Conservation (phyloP, 2,113 vertebrate species). For the Corythaeola cristata region DNA sequence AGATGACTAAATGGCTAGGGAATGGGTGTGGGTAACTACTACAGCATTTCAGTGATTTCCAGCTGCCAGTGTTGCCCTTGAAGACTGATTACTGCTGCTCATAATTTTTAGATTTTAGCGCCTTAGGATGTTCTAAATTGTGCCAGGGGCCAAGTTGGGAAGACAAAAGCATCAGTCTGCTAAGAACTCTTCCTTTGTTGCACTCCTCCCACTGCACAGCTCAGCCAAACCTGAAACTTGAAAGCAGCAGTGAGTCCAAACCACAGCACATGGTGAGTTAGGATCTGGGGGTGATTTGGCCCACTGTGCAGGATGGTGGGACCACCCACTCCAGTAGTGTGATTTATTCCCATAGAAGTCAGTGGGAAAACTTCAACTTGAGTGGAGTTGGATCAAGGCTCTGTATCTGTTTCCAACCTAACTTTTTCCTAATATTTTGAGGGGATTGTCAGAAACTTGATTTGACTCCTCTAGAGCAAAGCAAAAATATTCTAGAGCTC, state of each 20-base stretch:
- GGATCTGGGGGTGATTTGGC: background rate
- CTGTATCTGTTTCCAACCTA: background rate
- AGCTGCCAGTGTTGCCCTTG: background rate
- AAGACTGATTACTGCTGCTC: background rate
- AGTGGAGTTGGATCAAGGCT: background rate
- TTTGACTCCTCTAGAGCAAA: background rate
- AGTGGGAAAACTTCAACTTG: background rate
- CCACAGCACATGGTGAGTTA: background rate
- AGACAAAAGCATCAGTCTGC: background rate
- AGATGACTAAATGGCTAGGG: background rate
- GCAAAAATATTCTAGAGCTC: background rate
- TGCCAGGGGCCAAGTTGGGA: background rate
- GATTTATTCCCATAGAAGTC: background rate
- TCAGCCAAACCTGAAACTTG: slow-evolving; percentile 13
- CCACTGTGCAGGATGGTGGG: background rate
- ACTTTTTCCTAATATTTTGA: background rate
- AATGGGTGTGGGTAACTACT: background rate
- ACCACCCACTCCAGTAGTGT: background rate
- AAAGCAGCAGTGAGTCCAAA: background rate
- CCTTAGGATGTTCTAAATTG: background rate
- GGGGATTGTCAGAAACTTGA: background rate
- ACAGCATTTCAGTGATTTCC: background rate
- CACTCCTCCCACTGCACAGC: background rate
- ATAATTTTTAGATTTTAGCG: background rate
- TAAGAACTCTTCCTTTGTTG: background rate